Conservation (phyloP, 2,113 vertebrate species). For the Xenus cinereus region DNA sequence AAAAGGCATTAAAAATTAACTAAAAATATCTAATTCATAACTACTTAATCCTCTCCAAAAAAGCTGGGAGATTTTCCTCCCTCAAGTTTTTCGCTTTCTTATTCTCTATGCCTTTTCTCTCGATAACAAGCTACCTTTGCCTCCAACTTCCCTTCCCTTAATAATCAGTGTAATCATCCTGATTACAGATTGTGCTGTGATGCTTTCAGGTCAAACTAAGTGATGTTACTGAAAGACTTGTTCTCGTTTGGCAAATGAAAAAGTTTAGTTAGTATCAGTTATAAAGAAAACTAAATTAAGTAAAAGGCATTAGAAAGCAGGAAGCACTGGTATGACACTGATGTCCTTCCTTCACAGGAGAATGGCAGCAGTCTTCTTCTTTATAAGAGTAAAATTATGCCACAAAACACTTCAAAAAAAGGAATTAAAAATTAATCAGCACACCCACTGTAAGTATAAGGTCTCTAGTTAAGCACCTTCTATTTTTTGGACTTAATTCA, state of each 20-base stretch:
- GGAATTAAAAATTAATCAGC: background rate
- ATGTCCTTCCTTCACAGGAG: background rate
- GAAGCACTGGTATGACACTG: fast-evolving
- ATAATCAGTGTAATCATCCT: background rate
- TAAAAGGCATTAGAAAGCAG: background rate
- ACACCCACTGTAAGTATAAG: background rate
- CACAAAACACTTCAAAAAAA: background rate
- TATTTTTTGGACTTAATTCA: background rate
- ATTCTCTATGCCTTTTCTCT: background rate
- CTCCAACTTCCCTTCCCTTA: background rate
- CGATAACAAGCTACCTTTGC: background rate
- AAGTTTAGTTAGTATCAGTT: background rate
- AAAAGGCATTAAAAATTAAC: background rate
- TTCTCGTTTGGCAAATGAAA: background rate
- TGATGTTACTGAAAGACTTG: background rate
- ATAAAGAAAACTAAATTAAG: background rate
- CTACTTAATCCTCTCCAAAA: background rate
- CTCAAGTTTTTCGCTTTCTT: background rate
- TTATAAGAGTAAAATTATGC: background rate
- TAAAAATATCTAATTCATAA: background rate
- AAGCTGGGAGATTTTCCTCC: background rate
- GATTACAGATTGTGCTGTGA: background rate
- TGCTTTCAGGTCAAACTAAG: background rate
- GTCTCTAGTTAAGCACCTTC: background rate
- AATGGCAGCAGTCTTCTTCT: background rate